Base-by-base conservation (phyloP, 2,113 vertebrate species). In the Prunella himalayana region DNA sequence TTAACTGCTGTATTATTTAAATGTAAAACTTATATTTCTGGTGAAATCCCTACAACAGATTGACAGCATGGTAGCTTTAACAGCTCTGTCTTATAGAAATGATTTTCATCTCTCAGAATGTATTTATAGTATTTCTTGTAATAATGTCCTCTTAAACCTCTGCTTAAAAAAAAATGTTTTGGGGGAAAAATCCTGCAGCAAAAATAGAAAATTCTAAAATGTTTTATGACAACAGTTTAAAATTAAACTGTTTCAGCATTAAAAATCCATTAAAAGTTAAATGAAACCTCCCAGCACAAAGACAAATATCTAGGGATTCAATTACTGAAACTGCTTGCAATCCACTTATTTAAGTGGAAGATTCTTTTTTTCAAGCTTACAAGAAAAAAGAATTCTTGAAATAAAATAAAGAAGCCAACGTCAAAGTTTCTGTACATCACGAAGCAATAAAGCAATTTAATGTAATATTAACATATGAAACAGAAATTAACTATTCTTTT, bases 261-360 rank as follows among this genome's bases (percentile, higher is more conserved):
- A 95, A 95, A 94, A 95, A 93, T 91, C 85, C 94, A 96, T 97
- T 97, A 92, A 86, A 96, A 96, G 70, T 92, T 88, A 90, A 97
- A 95, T 0, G 13, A 95, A 95, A 92, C 56, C 85, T 96, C 79
- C 56, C 45, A 95, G 65, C 41, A 86, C 75, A 95, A 93, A 95
- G 93, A 90, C 61, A 92, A 84, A 88, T 95, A 92, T 94, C 96
- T 91, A 86, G 96, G 91, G 91, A 97, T 90, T 96, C 90, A 97
- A 95, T 97, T 96, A 95, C 87, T 83, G 79, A 92, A 95, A 92
- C 79, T 92, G 56, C 91, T 93, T 93, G 80, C 87, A 94, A 94
- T 94, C 41, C 77, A 54, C 87, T 88, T 88, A 66, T 73, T 86
- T 92, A 86, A 95, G 82, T 83, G 86, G 53, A 80, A 95, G 79